Conservation (phyloP, 2,888 invertebrate species). For the Brachylomia viminalis region DNA sequence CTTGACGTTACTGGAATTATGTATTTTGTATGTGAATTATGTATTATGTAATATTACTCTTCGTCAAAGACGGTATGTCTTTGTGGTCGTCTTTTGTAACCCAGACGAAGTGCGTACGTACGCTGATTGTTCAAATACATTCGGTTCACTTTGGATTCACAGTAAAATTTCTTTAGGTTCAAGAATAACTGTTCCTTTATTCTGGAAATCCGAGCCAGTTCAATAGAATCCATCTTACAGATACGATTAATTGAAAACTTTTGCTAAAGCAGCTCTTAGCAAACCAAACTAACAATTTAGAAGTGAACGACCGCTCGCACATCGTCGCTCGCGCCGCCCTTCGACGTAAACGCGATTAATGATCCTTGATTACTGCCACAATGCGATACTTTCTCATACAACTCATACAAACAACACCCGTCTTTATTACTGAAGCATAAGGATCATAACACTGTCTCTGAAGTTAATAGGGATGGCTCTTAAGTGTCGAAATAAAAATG, state of each 20-base stretch:
- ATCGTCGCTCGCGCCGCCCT: conserved; percentile 35
- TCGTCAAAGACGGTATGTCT: conserved; percentile 21
- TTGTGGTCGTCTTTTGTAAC: conserved; percentile 3
- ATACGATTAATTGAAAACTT: conserved; percentile 8
- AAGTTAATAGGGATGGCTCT: conserved; percentile 33
- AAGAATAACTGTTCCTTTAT: background rate
- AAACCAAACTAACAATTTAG: conserved; percentile 1
- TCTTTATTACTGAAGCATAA: conserved; percentile 15
- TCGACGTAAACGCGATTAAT: conserved; percentile 60
- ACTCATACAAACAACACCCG: conserved; percentile 28
- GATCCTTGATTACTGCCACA: conserved; percentile 56
- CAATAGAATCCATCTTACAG: background rate
- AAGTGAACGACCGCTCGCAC: conserved; percentile 47
- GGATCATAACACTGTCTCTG: conserved; percentile 7
- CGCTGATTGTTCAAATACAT: background rate
- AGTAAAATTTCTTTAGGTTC: background rate
- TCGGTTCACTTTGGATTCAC: background rate
- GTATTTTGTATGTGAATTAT: conserved; percentile 13
- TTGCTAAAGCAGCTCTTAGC: background rate
- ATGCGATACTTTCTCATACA: conserved; percentile 44
- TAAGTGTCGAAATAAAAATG: conserved; percentile 58
- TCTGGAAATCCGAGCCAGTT: background rate
- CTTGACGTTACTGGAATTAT: conserved; percentile 5
- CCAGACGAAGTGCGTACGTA: background rate
- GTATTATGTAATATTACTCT: background rate